A percentile compares a stretch with the other conserved stretches of the same genome.
Evolutionary conservation across 2,888 invertebrate species (phyloP).

Genomic region (Serripes groenlandicus): DNA sequence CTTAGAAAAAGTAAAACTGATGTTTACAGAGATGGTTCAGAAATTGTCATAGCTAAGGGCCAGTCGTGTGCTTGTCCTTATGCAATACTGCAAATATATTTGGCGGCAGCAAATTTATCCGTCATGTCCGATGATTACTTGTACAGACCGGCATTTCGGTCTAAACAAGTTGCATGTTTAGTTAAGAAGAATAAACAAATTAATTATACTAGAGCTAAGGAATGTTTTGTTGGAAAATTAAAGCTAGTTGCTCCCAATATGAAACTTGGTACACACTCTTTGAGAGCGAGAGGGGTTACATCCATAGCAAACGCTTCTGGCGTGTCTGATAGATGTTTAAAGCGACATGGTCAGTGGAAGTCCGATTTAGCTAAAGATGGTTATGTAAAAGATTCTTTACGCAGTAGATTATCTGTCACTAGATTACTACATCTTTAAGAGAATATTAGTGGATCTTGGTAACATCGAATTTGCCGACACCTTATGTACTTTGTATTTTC

Average conservation of each 20-base stretch:
- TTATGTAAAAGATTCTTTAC: slow-evolving; percentile 34
- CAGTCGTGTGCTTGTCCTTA: slow-evolving; percentile 30
- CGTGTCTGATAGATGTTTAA: slow-evolving; percentile 36
- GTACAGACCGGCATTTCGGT: slow-evolving; percentile 33
- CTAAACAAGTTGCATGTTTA: slow-evolving; percentile 8
- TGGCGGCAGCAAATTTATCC: neutral
- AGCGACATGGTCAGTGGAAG: slow-evolving; percentile 50
- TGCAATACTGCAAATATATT: slow-evolving; percentile 31
- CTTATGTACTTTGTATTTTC: too few species aligned
- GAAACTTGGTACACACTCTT: slow-evolving; percentile 38
- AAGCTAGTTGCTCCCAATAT: slow-evolving; percentile 40
- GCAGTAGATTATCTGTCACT: slow-evolving; percentile 18
- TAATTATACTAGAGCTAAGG: slow-evolving; percentile 37
- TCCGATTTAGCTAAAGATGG: slow-evolving; percentile 29
- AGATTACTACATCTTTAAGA: too few species aligned
- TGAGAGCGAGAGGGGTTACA: slow-evolving; percentile 36
- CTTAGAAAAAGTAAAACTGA: slow-evolving; percentile 44
- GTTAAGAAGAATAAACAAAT: slow-evolving; percentile 29
- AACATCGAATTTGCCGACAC: too few species aligned
- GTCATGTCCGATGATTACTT: slow-evolving; percentile 4
- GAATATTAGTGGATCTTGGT: too few species aligned
- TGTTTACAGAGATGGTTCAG: slow-evolving; percentile 24
- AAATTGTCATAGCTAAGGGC: slow-evolving; percentile 38
- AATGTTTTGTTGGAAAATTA: slow-evolving; percentile 29
- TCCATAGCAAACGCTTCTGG: slow-evolving; percentile 13